Conservation (phyloP, 1,140 invertebrate species). For the Dendroctonus valens region DNA sequence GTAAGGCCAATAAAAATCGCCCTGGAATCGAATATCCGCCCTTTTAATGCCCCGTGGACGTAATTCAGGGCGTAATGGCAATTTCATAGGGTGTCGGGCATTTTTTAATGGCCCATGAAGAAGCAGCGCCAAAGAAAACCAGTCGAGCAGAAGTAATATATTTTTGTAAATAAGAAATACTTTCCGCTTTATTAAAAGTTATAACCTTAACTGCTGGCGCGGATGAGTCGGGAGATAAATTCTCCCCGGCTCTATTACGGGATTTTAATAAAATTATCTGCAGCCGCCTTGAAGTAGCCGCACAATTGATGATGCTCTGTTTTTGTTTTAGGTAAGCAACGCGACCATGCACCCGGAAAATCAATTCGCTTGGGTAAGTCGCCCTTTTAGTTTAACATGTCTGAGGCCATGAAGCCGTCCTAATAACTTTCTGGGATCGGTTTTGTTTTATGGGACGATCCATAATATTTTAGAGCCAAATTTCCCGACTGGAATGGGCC, state of each 20-base stretch:
- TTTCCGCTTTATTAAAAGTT: constrained; percentile 23
- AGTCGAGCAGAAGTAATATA: constrained; percentile 26
- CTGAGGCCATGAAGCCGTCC: too few relatives aligned
- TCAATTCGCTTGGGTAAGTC: too few relatives aligned
- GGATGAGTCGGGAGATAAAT: constrained; percentile 10
- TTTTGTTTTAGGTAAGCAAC: constrained; percentile 4
- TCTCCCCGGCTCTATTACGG: not conserved
- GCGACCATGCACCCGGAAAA: too few relatives aligned
- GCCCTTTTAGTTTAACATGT: too few relatives aligned
- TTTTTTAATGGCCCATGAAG: constrained; percentile 31
- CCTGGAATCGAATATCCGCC: constrained; percentile 17
- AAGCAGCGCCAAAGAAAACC: constrained; percentile 18
- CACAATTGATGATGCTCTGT: not conserved
- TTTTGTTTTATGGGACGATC: too few relatives aligned
- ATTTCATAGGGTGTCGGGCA: constrained; percentile 25
- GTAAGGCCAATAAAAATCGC: not conserved
- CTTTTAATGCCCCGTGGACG: constrained; percentile 14
- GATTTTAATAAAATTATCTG: constrained; percentile 8
- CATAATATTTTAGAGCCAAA: too few relatives aligned
- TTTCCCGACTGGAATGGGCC: too few relatives aligned
- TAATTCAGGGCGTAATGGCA: constrained; percentile 24
- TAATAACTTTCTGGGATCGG: not conserved
- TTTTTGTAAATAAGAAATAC: constrained; percentile 29
- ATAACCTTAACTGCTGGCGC: constrained; percentile 17
- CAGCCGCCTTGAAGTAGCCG: constrained; percentile 1